Evolutionary conservation across 2,888 invertebrate genomes (phyloP), one percentile per base, ranked within the genome.

Genomic region (Gymnosoma rotundatum): DNA sequence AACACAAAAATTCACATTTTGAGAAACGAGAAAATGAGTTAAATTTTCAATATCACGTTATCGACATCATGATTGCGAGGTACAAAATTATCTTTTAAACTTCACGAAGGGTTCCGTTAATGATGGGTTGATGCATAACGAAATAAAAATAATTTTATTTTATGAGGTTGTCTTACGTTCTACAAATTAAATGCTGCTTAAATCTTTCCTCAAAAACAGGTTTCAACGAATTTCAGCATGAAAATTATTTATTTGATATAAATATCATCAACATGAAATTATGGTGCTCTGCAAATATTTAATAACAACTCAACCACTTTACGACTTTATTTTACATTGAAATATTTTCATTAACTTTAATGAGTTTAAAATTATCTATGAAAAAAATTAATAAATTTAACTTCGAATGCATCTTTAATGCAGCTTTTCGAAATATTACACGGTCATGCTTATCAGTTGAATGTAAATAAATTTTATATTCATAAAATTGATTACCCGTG

Each of bases 1-100:
- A 32, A 32, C 5, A 32, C 32, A 6, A 32, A 32, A 32, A 32
- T 58, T 87, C 87, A 89, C 88, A 88, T 83, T 86, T 86, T 69
- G 72, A 60, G 36, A 67, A 63, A 74, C 50, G 54, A 66, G 60
- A 56, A 79, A 82, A 78, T 48, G 72, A 72, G 54, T 54, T 38
- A 54, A 56, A 18, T 18, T 60, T 67, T 52, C 32, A 50, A 67
- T 64, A 78, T 78, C 78, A 45, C 61, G 45, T 61, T 61, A 75
- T 64, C 64, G 54, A 32, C 32, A 32, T 12, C 61, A 74, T 32
- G 50, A n/a, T n/a, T n/a, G 50, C n/a, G 18, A 50, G 7, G 50
- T 20, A n/a, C 21, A 36, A 32, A 60, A 52, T 36, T 12, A 38
- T 60, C 36, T 52, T 63, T 58, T 69, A 21, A 42, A 38, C 45